Evolutionary conservation across 2,797 vertebrate species (phyloP).

Genomic region (Microchirus variegatus): DNA sequence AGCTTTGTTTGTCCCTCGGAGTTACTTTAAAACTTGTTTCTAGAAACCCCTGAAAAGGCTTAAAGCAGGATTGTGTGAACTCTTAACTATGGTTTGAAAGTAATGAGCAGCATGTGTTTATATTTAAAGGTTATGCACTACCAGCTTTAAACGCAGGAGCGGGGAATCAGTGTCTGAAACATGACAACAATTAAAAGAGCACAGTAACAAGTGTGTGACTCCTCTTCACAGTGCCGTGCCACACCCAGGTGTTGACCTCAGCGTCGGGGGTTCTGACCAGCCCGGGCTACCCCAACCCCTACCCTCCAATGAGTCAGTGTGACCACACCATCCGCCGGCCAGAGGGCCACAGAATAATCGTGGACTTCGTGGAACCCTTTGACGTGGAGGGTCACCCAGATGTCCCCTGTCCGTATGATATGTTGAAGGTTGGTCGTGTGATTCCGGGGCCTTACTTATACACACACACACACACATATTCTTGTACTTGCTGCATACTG

Average conservation of each 20-base stretch:
- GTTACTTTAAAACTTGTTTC: no score
- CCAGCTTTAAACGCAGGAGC: neutral
- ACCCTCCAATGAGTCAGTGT: constrained; percentile 84
- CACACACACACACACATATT: constrained; percentile 28
- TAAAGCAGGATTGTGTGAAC: no score
- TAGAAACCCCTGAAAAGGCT: no score
- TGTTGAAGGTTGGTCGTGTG: constrained; percentile 80
- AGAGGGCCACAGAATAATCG: constrained; percentile 78
- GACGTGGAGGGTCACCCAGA: constrained; percentile 82
- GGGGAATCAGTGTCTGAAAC: neutral
- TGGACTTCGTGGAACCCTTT: constrained; percentile 85
- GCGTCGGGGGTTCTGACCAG: constrained; percentile 82
- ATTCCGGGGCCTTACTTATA: neutral
- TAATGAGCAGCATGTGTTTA: no score
- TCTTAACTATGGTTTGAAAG: no score
- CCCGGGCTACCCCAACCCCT: constrained; percentile 78
- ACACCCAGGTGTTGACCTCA: constrained; percentile 70
- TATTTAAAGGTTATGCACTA: no score
- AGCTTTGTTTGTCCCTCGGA: no score
- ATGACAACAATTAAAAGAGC: neutral
- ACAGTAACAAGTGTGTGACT: neutral
- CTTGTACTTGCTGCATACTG: no score
- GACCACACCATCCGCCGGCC: constrained; percentile 79
- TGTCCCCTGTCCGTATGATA: constrained; percentile 83
- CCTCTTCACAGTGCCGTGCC: constrained; percentile 77